Percentiles rank a stretch among this genome's conserved stretches.
These are phyloP conservation scores for Saccostrea echinata DNA, from an alignment of 1,140 invertebrate genomes.

Conservation along the genomic window DNA sequence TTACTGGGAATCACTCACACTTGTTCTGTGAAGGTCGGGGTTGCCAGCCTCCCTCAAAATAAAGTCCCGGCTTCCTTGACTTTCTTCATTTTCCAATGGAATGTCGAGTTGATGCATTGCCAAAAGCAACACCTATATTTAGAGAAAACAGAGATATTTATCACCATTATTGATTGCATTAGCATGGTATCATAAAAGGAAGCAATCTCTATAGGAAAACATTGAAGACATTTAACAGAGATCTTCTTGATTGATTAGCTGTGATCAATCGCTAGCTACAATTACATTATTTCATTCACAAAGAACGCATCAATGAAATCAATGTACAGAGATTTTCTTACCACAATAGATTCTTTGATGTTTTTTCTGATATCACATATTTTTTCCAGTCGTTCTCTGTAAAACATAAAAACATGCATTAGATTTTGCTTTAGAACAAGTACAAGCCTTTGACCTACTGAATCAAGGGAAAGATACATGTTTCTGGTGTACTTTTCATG, in stretches of 20 bases:
- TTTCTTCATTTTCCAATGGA: slow-evolving; percentile 11
- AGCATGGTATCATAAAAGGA: not conserved
- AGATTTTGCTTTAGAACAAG: slow-evolving; percentile 1
- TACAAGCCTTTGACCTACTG: slow-evolving; percentile 16
- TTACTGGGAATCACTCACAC: not conserved
- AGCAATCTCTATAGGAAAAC: slow-evolving; percentile 2
- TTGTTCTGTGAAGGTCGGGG: slow-evolving; percentile 4
- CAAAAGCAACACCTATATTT: slow-evolving; percentile 30
- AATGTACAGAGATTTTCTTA: not conserved
- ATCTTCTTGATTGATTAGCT: slow-evolving; percentile 3
- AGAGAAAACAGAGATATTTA: not conserved
- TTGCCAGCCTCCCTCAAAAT: slow-evolving; percentile 8
- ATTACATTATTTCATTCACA: slow-evolving; percentile 10
- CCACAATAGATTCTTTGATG: slow-evolving; percentile 44
- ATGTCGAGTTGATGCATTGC: slow-evolving; percentile 41
- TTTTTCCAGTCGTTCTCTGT: slow-evolving; percentile 41
- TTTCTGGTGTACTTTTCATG: not conserved
- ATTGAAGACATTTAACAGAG: not conserved
- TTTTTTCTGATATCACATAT: slow-evolving; percentile 41
- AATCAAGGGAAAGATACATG: not conserved
- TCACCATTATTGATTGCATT: not conserved
- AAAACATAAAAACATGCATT: slow-evolving; percentile 40
- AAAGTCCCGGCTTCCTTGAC: not conserved
- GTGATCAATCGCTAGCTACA: not conserved
- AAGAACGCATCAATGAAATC: not conserved